Evolutionary conservation across 2,113 vertebrate genomes (phyloP).

Genomic region (Lethenteron camtschaticum): DNA sequence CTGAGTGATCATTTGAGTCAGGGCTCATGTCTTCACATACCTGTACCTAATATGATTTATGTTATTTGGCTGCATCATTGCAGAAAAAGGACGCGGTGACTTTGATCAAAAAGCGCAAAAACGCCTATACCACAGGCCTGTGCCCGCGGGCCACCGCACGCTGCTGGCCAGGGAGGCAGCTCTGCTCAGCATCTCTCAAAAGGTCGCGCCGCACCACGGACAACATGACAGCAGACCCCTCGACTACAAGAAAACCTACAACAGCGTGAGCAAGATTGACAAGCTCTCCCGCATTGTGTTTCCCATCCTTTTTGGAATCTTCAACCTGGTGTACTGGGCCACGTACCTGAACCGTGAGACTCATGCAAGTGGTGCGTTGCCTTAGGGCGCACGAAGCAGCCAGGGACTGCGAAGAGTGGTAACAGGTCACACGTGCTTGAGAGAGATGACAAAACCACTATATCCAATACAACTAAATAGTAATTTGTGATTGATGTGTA

Average conservation of each 20-base stretch:
- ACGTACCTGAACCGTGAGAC: conserved; percentile 79
- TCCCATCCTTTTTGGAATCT: conserved; percentile 90
- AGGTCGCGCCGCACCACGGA: conserved; percentile 22
- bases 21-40: no score
- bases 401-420: no score
- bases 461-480: no score
- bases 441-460: no score
- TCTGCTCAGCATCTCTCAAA: conserved; percentile 69
- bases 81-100: conserved; percentile 74
- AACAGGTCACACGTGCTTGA: no score
- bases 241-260: conserved; percentile 83
- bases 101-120: conserved; percentile 77
- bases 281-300: conserved; percentile 98
- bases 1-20: no score
- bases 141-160: conserved; percentile 65
- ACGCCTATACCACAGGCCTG: conserved; percentile 91
- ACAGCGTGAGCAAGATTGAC: conserved; percentile 98
- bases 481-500: no score
- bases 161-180: conserved; percentile 58
- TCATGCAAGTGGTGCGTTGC: no score
- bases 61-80: conserved; percentile 6
- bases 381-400: no score
- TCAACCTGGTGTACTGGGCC: conserved; percentile 94
- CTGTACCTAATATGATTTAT: no score
- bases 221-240: conserved; percentile 51